phyloP scores from a whole-genome alignment of 2,113 vertebrate species.

The Coryphaenoides rupestris region DNA sequence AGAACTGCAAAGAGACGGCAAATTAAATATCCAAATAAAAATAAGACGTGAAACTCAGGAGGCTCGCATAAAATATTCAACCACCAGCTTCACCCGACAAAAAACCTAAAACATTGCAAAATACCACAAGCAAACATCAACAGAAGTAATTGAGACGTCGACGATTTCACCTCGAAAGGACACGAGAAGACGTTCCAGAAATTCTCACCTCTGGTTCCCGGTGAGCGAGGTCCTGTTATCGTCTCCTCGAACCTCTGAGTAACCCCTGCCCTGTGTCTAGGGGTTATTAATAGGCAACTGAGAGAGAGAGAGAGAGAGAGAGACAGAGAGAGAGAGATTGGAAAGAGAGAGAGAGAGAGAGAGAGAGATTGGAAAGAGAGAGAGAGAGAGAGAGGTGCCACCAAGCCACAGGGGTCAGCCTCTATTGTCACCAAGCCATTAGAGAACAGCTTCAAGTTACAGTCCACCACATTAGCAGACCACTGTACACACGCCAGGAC shows the following conservation, averaged over 20 bases:
- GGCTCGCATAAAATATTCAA: too few relatives aligned
- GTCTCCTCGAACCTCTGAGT: slow-evolving; percentile 47
- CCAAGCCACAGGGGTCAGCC: slow-evolving; percentile 20
- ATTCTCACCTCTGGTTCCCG: slow-evolving; percentile 58
- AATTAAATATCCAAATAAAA: too few relatives aligned
- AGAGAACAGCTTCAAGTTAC: slow-evolving; percentile 64
- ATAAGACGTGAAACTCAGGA: too few relatives aligned
- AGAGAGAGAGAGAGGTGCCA: too few relatives aligned
- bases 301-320: slow-evolving; percentile 8
- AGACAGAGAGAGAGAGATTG: too few relatives aligned
- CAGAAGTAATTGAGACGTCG: slow-evolving; percentile 7
- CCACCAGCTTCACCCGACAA: too few relatives aligned
- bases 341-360: too few relatives aligned
- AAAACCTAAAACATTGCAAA: too few relatives aligned
- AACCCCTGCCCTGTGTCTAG: slow-evolving; percentile 59
- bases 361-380: too few relatives aligned
- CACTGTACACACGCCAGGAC: slow-evolving; percentile 2
- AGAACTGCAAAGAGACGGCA: neutral
- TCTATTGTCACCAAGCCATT: slow-evolving; percentile 53
- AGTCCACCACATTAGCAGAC: slow-evolving; percentile 28
- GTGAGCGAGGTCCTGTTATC: slow-evolving; percentile 27
- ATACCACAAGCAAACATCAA: slow-evolving; percentile 1
- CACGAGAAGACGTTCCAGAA: neutral
- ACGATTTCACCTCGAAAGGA: neutral
- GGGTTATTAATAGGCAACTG: slow-evolving; percentile 68